Evolutionary conservation across 2,797 vertebrate species (phyloP).

Genomic region (Epinephelus malabaricus): DNA sequence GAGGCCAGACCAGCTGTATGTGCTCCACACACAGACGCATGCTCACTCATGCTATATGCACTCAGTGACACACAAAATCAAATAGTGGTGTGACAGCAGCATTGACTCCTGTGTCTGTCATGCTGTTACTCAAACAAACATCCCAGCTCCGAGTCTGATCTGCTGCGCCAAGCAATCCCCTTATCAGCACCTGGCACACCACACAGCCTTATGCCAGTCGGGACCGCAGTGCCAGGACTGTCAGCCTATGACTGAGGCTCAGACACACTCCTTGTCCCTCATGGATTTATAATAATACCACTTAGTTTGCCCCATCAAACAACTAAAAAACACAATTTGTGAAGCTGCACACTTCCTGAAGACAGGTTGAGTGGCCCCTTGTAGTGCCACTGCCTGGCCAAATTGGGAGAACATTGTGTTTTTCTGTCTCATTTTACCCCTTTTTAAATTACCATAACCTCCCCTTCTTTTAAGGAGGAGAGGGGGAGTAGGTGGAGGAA

Average conservation of each 20-base stretch:
- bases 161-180: constrained; percentile 74
- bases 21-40: not conserved
- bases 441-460: constrained; percentile 54
- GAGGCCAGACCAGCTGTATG: constrained; percentile 20
- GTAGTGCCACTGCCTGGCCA: not conserved
- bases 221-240: constrained; percentile 64
- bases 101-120: constrained; percentile 58
- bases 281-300: constrained; percentile 48
- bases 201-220: constrained; percentile 68
- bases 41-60: constrained; percentile 3
- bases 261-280: constrained; percentile 38
- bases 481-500: constrained; percentile 6
- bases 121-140: constrained; percentile 61
- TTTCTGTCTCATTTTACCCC: constrained; percentile 52
- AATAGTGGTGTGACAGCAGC: constrained; percentile 50
- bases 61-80: constrained; percentile 38
- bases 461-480: constrained; percentile 10
- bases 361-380: constrained; percentile 5
- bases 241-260: constrained; percentile 53
- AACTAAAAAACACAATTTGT: constrained; percentile 27
- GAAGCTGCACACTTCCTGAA: constrained; percentile 7
- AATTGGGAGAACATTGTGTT: constrained; percentile 13
- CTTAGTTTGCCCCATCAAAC: constrained; percentile 28
- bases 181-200: constrained; percentile 86
- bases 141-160: constrained; percentile 59